These are phyloP conservation scores for Sarcophaga rosellei DNA, from an alignment of 2,888 invertebrate species.

Conservation along the genomic window DNA sequence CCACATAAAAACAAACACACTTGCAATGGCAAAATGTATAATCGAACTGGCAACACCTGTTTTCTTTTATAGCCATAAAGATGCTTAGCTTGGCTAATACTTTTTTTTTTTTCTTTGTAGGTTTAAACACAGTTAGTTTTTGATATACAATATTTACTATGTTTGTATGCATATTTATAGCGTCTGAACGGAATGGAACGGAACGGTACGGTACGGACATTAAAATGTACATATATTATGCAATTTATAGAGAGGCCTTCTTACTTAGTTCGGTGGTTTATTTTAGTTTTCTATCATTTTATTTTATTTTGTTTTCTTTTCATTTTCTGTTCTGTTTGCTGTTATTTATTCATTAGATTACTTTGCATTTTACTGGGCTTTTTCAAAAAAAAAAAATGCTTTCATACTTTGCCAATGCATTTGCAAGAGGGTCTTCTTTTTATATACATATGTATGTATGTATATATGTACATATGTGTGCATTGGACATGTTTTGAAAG, in stretches of 20 bases:
- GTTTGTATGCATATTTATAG: slow-evolving; percentile 47
- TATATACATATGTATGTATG: slow-evolving; percentile 19
- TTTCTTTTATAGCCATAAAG: slow-evolving; percentile 44
- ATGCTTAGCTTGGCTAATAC: slow-evolving; percentile 28
- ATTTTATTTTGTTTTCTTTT: neutral
- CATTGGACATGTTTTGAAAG: slow-evolving; percentile 56
- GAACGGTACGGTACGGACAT: neutral
- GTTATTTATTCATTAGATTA: neutral
- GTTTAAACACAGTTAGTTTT: slow-evolving; percentile 60
- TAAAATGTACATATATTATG: slow-evolving; percentile 48
- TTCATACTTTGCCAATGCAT: too few species aligned
- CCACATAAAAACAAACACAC: neutral
- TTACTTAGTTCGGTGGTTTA: slow-evolving; percentile 50
- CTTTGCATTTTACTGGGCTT: neutral
- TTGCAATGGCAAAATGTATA: neutral
- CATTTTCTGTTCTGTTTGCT: neutral
- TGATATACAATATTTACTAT: slow-evolving; percentile 36
- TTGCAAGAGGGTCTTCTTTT: too few species aligned
- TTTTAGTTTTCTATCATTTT: slow-evolving; percentile 1
- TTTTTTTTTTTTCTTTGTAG: slow-evolving; percentile 39
- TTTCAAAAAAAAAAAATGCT: too few species aligned
- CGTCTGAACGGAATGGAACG: neutral
- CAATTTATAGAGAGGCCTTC: slow-evolving; percentile 57
- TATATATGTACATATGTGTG: slow-evolving; percentile 28
- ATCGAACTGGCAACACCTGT: slow-evolving; percentile 61